These are phyloP conservation scores for Mythimna pallens DNA, from an alignment of 2,888 invertebrate genomes.

Conservation along the genomic window DNA sequence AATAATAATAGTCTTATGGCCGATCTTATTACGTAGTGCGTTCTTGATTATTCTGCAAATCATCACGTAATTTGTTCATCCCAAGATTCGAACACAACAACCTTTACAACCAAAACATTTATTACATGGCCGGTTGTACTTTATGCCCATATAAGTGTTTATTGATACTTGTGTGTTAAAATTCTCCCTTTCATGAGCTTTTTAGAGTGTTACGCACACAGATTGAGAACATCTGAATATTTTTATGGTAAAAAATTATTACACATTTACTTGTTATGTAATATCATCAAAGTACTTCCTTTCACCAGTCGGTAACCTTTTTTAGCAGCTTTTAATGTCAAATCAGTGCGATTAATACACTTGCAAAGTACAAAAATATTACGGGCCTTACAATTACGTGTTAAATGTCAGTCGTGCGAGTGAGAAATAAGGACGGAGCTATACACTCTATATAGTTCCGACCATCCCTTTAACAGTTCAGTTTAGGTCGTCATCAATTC, in stretches of 20 bases:
- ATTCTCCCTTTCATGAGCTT: conserved; percentile 12
- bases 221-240: background rate
- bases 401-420: background rate
- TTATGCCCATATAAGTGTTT: conserved; percentile 12
- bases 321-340: background rate
- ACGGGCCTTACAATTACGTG: background rate
- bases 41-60: background rate
- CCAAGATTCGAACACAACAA: background rate
- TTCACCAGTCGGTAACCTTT: conserved; percentile 12
- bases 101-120: background rate
- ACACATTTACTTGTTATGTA: conserved; percentile 19
- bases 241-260: background rate
- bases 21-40: background rate
- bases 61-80: background rate
- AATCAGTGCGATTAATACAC: background rate
- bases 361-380: background rate
- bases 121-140: background rate
- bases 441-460: no score
- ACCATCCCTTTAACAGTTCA: no score
- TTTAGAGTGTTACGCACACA: conserved; percentile 16
- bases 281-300: background rate
- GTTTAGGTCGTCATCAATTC: no score
- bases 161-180: conserved; percentile 3
- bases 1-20: background rate
- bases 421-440: no score